phyloP scores from a whole-genome alignment of 2,113 vertebrate species.

The Alligator mississippiensis region DNA sequence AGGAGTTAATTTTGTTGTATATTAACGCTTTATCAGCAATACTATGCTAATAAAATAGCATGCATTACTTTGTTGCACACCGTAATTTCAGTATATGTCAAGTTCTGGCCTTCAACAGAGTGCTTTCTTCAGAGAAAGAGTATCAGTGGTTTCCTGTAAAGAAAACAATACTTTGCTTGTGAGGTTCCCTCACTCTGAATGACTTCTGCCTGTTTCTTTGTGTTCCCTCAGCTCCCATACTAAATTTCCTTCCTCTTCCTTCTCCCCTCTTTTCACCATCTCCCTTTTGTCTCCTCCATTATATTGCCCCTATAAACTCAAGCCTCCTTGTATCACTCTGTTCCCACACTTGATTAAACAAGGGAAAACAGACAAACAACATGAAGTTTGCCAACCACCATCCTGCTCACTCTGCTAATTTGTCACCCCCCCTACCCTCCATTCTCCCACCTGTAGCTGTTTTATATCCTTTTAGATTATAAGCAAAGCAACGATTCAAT shows the following conservation, averaged over 20 bases:
- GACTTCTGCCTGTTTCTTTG: background rate
- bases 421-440: background rate
- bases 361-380: background rate
- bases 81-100: background rate
- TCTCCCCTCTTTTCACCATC: slow-evolving; percentile 38
- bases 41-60: no score
- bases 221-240: background rate
- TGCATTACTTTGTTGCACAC: background rate
- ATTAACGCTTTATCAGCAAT: background rate
- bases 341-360: background rate
- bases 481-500: slow-evolving; percentile 41
- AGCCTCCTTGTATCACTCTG: slow-evolving; percentile 29
- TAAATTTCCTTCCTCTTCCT: slow-evolving; percentile 11
- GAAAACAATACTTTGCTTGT: background rate
- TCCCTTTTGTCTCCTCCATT: slow-evolving; percentile 37
- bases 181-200: background rate
- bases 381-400: background rate
- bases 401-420: background rate
- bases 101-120: background rate
- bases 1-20: background rate
- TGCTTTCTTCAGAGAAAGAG: background rate
- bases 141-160: background rate
- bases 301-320: background rate
- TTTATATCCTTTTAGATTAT: slow-evolving; percentile 25
- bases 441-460: background rate